Conservation (phyloP, 2,113 vertebrate species). For the Phyllostomus hastatus region DNA sequence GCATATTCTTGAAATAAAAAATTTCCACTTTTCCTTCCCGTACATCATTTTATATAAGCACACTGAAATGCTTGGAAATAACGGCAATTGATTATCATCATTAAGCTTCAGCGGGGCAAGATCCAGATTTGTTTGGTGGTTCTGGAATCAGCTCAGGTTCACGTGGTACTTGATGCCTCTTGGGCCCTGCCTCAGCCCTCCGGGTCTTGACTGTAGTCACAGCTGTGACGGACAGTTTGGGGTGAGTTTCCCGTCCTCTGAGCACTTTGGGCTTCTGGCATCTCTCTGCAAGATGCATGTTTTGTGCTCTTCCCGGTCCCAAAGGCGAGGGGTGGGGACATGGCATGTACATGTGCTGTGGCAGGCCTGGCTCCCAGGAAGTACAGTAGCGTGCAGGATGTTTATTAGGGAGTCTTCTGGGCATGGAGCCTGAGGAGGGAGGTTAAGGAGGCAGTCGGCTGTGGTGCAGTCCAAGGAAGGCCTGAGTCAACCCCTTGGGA, state of each 20-base stretch:
- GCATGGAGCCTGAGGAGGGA: background rate
- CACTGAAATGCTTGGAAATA: background rate
- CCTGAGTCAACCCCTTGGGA: background rate
- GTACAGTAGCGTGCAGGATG: background rate
- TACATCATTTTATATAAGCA: background rate
- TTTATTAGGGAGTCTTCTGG: background rate
- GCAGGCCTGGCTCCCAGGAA: background rate
- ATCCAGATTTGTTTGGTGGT: background rate
- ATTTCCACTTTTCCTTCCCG: background rate
- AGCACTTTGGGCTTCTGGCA: background rate
- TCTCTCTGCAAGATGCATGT: too few species aligned
- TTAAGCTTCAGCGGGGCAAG: background rate
- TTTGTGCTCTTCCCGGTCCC: background rate
- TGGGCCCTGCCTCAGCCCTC: background rate
- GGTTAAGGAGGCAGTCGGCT: background rate
- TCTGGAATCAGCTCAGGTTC: background rate
- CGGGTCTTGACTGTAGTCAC: background rate
- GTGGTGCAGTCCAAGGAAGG: background rate
- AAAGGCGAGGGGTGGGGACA: too few species aligned
- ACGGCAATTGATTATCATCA: too few species aligned
- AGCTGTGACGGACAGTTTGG: background rate
- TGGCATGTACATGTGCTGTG: rapidly evolving
- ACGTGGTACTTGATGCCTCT: background rate
- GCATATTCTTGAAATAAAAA: background rate
- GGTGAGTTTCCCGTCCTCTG: background rate